Conservation (phyloP, 2,113 vertebrate species). For the human (Homo sapiens) region DNA sequence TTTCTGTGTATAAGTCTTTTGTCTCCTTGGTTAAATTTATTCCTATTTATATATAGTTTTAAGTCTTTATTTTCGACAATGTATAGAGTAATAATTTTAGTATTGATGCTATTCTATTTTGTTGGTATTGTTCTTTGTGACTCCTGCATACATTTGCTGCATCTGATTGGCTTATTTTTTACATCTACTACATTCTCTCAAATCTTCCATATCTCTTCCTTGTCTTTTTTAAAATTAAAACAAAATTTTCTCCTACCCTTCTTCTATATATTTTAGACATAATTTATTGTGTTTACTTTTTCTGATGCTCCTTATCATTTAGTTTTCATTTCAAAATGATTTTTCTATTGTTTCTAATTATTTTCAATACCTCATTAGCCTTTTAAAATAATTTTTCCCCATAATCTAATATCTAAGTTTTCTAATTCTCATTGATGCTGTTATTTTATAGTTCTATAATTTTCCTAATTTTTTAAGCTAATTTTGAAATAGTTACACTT, state of each 20-base stretch:
- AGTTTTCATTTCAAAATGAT: background rate
- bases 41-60: background rate
- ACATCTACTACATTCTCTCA: background rate
- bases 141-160: background rate
- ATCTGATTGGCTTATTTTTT: background rate
- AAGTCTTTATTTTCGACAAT: background rate
- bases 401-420: background rate
- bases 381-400: background rate
- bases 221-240: background rate
- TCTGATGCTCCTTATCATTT: background rate
- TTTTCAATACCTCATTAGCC: background rate
- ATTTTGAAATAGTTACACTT: background rate
- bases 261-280: background rate
- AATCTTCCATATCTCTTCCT: background rate
- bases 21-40: background rate
- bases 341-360: background rate
- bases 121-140: background rate
- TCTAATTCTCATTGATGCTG: background rate
- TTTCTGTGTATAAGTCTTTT: background rate
- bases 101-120: background rate
- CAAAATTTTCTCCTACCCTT: background rate
- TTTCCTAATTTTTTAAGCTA: background rate
- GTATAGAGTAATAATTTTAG: background rate
- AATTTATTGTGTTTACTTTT: background rate
- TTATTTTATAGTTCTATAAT: background rate